A percentile compares a stretch with the other conserved stretches of the same genome.
These are phyloP conservation scores for Rana temporaria DNA, from an alignment of 2,113 vertebrate species.

Conservation along the genomic window DNA sequence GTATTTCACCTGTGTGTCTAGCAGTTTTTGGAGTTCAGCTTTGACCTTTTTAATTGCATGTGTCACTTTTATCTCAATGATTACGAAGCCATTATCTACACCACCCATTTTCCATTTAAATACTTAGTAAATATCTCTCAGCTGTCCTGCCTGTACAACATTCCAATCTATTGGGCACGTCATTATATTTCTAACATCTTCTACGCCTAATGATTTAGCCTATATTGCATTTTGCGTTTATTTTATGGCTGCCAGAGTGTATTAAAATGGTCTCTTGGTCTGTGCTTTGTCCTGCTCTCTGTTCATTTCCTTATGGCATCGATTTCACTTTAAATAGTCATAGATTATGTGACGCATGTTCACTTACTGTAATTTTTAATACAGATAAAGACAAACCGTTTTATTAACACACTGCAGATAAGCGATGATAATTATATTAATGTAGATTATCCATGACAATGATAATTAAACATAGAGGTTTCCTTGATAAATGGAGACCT, in stretches of 20 bases:
- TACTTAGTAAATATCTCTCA: no score
- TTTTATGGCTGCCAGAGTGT: background rate
- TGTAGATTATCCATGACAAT: background rate
- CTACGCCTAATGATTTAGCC: background rate
- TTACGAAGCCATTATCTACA: no score
- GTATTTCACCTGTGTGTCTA: no score
- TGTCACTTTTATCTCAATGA: no score
- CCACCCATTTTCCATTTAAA: no score
- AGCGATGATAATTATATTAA: constrained; percentile 19
- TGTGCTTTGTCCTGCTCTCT: background rate
- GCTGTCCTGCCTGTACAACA: no score
- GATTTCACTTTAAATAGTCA: background rate
- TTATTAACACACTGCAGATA: constrained; percentile 2
- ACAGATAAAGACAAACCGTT: background rate
- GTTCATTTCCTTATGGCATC: constrained; percentile 3
- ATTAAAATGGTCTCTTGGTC: background rate
- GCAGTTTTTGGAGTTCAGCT: no score
- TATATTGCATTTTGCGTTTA: no score
- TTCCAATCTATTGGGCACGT: no score
- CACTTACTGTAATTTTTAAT: background rate
- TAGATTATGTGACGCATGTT: background rate
- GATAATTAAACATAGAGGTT: background rate
- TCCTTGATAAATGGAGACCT: constrained; percentile 25
- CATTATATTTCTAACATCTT: no score
- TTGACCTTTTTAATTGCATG: no score